Evolutionary conservation across 1,140 invertebrate genomes (phyloP), one percentile per base, ranked within the genome.

Genomic region (Drosophila lowei): DNA sequence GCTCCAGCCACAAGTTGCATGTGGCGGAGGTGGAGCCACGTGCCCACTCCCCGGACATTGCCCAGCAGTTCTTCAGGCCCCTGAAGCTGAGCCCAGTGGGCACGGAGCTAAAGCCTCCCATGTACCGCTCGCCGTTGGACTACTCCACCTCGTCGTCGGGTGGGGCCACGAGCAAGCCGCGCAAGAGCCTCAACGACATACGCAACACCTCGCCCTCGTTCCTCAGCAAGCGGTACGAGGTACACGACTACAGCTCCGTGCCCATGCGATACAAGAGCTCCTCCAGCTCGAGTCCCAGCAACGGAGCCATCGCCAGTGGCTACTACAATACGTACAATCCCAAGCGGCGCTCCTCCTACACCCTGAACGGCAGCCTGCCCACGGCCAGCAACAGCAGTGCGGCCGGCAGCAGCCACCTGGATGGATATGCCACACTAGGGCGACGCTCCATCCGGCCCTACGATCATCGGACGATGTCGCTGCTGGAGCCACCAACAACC

Each of bases 271-370:
- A 83, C 46, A 90, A 91, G 43, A 78, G 71, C 50, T 89, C 85
- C 3, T 80, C 85, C 25, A 89, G 85, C 15, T 90, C 89, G 1
- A 90, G 89, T 77, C 79, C 89, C n/a, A 80, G 79, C 52, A 90
- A 89, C 34, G 78, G 75, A 7, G 61, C 75, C n/a, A 50, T 72
- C 6, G 52, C 74, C 47, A 77, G 64, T 30, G 72, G 70, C 30
- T 90, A 90, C 47, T 91, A 91, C 62, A 91, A 78, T 25, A 91
- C 90, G 8, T 91, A 91, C 52, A 90, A 85, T 72, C 89, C 90
- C 2, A 91, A 91, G 58, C 73, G 90, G 25, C 72, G 90, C 44
- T 91, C 89, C 7, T 91, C 90, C 3, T 91, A 90, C 46, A 90
- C 86, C 0, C 43, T 85, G 3, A 91, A 91, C 38, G 86, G 83